Evolutionary conservation across 2,113 vertebrate species (phyloP).

Genomic region (Rhinichthys klamathensis): DNA sequence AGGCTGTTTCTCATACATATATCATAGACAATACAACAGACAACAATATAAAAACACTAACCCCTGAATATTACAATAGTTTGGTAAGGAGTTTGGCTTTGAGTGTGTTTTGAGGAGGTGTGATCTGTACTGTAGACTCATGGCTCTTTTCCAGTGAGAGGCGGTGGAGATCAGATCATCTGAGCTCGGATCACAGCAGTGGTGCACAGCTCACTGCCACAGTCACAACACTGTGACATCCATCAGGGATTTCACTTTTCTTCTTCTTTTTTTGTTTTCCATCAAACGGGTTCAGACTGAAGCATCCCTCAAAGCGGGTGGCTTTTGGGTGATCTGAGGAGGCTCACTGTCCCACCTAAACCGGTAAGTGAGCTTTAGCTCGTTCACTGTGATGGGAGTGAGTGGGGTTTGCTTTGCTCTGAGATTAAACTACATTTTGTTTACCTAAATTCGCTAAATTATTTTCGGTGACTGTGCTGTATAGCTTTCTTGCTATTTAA

Average conservation of each 20-base stretch:
- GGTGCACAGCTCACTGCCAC: conserved; percentile 70
- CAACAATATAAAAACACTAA: too few relatives aligned
- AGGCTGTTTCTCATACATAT: too few relatives aligned
- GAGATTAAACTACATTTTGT: conserved; percentile 30
- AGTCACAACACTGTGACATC: conserved; percentile 56
- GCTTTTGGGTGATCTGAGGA: conserved; percentile 69
- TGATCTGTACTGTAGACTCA: conserved; percentile 61
- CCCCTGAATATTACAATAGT: too few relatives aligned
- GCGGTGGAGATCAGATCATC: conserved; percentile 76
- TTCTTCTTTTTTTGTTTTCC: conserved; percentile 51
- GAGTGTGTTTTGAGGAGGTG: conserved; percentile 32
- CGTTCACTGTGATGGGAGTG: background rate
- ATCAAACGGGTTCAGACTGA: conserved; percentile 62
- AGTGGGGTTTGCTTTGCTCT: background rate
- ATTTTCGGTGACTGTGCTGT: background rate
- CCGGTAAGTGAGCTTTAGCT: conserved; percentile 70
- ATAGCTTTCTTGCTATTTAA: background rate
- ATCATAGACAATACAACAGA: too few relatives aligned
- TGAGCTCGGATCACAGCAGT: conserved; percentile 76
- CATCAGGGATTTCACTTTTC: conserved; percentile 61
- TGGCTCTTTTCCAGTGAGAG: conserved; percentile 76
- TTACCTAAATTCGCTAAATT: conserved; percentile 34
- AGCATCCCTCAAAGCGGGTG: conserved; percentile 67
- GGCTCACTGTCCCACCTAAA: conserved; percentile 64
- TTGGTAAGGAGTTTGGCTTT: background rate